Evolutionary conservation across 2,888 invertebrate species (phyloP), one percentile per base, ranked within the genome.

Genomic region (Unio delphinus): DNA sequence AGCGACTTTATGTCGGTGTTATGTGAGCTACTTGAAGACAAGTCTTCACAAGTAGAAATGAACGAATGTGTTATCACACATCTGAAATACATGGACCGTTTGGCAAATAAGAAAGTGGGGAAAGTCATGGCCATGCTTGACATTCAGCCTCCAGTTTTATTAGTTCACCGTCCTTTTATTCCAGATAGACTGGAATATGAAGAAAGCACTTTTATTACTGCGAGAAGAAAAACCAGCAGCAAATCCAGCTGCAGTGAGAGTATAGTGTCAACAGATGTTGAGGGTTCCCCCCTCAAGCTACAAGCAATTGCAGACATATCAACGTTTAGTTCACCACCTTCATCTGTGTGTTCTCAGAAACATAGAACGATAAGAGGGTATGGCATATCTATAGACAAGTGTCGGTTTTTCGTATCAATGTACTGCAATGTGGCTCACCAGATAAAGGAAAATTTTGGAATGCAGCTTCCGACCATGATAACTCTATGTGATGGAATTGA

Each of bases 251-350:
- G 30, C 30, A 58, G 28, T 6, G 68, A 72, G 5, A 62, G 55
- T 70, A 30, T 63, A 58, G 69, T 73, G 7, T 64, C 62, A 54
- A 72, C 68, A 45, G 74, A 72, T 30, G 55, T 77, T 17, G 76
- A 71, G 63, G 83, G 83, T 0, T 83, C 83, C 15, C 45, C 83
- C 23, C 61, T 83, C 56, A 83, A 82, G 61, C 65, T 83, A 26
- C 78, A 82, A 61, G 68, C 74, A 0, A 78, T 77, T 71, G 83
- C 81, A 60, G 82, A 83, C 74, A 62, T 83, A 55, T 82, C 82
- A 15, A 68, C 72, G 4, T 74, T 78, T 69, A 74, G 59, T 30
- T 63, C 65, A 6, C 66, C 70, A 20, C 55, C 61, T 58, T 45
- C 57, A 45, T 17, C 63, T 18, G 23, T 54, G 1, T 59, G 18